Base-by-base conservation (phyloP, 2,888 invertebrate species). In the Andrena chrysosceles region DNA sequence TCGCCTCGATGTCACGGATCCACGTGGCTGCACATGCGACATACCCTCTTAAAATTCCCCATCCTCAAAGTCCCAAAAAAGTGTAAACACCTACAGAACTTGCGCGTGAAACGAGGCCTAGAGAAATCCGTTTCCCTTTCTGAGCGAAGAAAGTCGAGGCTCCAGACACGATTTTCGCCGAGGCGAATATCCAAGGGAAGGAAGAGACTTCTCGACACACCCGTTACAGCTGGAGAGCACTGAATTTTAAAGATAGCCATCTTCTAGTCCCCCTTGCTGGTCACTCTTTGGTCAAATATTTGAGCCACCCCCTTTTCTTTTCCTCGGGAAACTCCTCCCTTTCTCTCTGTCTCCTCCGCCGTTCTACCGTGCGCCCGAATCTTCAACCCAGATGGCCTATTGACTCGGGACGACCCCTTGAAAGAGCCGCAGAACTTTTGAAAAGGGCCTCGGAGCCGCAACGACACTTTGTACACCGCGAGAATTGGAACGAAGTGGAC, bases 171-270 rank as follows among this genome's bases (percentile, higher is more conserved):
- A 52, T 52, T 52, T 20, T n/a, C 52, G 7, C 20, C 20, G 7
- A 0, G 20, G 20, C n/a, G 52, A 8, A n/a, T 52, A 52, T 13
- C 23, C 13, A 3, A n/a, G 26, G n/a, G 42, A 56, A 20, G 33
- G 10, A 6, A 20, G 63, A 29, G 20, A 54, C 74, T 67, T 63
- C 52, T 8, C 29, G 64, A 7, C 33, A 69, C 77, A 77, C 76
- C 73, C 77, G 77, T 81, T 72, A 75, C 73, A 78, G 31, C 31
- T 20, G 20, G 8, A 35, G 79, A 68, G 80, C 72, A 86, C 81
- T 89, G 87, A 90, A 90, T 90, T 90, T 90, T 88, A 88, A 89
- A 89, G 90, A 90, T 89, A 87, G 88, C 89, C 83, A 89, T 90
- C 42, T 42, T 42, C 87, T 88, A 86, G 79, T 56, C 56, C 42